Evolutionary conservation across 2,888 invertebrate genomes (phyloP).

Genomic region (Drosophila nr. perissopoda): DNA sequence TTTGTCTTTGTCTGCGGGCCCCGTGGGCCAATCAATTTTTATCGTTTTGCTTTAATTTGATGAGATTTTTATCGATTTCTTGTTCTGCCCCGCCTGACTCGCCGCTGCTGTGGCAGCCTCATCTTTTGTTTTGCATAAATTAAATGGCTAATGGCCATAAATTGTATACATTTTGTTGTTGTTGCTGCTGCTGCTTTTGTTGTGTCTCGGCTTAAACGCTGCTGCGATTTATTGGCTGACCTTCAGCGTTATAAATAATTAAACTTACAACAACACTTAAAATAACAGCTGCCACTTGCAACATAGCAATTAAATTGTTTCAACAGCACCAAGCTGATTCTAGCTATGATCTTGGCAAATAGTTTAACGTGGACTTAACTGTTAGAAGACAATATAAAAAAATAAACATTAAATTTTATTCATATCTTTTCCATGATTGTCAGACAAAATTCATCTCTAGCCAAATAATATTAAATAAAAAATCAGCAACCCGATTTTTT

Average conservation of each 20-base stretch:
- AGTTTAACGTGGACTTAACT: neutral
- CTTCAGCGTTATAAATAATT: slow-evolving; percentile 66
- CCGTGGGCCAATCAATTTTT: slow-evolving; percentile 71
- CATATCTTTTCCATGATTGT: neutral
- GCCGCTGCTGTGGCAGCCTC: slow-evolving; percentile 18
- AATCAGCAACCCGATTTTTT: neutral
- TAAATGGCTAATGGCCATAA: slow-evolving; percentile 71
- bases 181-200: slow-evolving; percentile 1
- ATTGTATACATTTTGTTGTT: slow-evolving; percentile 43
- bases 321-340: neutral
- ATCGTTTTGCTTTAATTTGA: slow-evolving; percentile 78
- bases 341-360: neutral
- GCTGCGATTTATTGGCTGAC: slow-evolving; percentile 69
- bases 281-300: slow-evolving; percentile 9
- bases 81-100: slow-evolving; percentile 33
- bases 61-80: slow-evolving; percentile 76
- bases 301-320: neutral
- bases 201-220: slow-evolving; percentile 31
- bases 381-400: neutral
- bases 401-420: neutral
- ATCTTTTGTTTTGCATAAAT: slow-evolving; percentile 68
- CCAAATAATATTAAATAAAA: neutral
- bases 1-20: slow-evolving; percentile 11
- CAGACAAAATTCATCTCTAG: too few relatives aligned
- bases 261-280: slow-evolving; percentile 47